These are phyloP conservation scores for Habropoda laboriosa DNA, from an alignment of 1,140 invertebrate genomes.

Conservation along the genomic window DNA sequence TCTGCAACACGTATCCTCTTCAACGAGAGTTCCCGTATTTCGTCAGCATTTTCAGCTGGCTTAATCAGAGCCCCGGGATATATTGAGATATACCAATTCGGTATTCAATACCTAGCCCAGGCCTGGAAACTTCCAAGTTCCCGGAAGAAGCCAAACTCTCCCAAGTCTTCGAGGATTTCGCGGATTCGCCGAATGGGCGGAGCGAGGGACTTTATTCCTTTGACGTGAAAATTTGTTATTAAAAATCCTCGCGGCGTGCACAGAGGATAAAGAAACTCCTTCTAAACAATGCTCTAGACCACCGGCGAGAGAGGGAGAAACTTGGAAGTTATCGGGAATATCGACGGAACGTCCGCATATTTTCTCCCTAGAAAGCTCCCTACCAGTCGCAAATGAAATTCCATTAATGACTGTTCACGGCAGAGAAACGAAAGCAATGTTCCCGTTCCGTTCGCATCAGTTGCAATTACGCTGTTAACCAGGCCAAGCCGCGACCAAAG, in stretches of 20 bases:
- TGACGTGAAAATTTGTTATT: neutral
- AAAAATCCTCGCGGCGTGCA: neutral
- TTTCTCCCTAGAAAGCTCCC: too few relatives aligned
- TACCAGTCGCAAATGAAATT: neutral
- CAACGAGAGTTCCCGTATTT: conserved; percentile 9
- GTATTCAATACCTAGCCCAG: conserved; percentile 24
- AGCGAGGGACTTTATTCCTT: neutral
- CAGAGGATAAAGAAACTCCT: too few relatives aligned
- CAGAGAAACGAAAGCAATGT: neutral
- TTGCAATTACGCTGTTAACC: neutral
- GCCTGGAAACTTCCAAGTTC: neutral
- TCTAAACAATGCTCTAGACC: neutral
- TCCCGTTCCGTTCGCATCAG: neutral
- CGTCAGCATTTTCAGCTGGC: conserved; percentile 23
- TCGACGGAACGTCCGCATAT: neutral
- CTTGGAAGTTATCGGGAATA: neutral
- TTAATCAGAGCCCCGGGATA: conserved; percentile 15
- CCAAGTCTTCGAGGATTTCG: neutral
- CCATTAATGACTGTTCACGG: neutral
- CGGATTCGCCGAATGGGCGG: neutral
- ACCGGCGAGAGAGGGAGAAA: too few relatives aligned
- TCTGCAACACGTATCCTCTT: conserved; percentile 14
- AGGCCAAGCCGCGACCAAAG: neutral
- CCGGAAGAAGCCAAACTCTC: neutral
- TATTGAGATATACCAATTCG: conserved; percentile 31